Base-by-base conservation (phyloP, 2,797 vertebrate species). In the Pristis pectinata region DNA sequence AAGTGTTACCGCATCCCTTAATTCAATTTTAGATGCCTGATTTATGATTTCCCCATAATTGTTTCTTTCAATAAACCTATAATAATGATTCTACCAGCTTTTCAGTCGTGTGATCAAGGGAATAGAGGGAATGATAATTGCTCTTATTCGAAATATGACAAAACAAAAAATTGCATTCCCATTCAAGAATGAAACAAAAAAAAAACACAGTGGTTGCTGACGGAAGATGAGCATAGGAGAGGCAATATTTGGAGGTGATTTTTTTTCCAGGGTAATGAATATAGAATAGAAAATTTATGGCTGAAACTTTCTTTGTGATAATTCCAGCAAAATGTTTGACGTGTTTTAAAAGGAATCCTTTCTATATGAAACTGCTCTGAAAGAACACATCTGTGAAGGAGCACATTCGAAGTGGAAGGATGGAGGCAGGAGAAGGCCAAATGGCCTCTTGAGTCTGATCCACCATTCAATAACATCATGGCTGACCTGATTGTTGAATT, bases 11-110 rank as follows among this genome's bases (percentile, higher is more conserved):
- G 91, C 2, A 27, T 10, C 19, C 59, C 17, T 67, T 41, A 41
- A 64, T 91, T 91, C 61, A 64, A 67, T 91, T 9, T 24, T 41
- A 64, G 59, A 24, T 41, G 17, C 7, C 22, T 41, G 61, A 91
- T 41, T 64, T 61, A 91, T 67, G 87, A 41, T 91, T 91, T 41
- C 87, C 22, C 34, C 22, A 61, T 91, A 91, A 91, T 64, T 24
- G 87, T 4, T n/a, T 91, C 87, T 91, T n/a, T 67, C n/a, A 41
- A 41, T 91, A 91, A 91, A 67, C 87, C n/a, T 91, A 22, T 91
- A 91, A 67, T 67, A 91, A 91, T 91, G 59, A 91, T 91, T 67
- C 37, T n/a, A 37, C 24, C 19, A 41, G 59, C 17, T 67, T 67
- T 41, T 53, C 70, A 24, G n/a, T 67, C 2, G 59, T 10, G 61